A percentile compares a stretch with the other conserved stretches of the same genome.
These are phyloP conservation scores for Xiphias gladius DNA, from an alignment of 2,113 vertebrate species.

Conservation along the genomic window DNA sequence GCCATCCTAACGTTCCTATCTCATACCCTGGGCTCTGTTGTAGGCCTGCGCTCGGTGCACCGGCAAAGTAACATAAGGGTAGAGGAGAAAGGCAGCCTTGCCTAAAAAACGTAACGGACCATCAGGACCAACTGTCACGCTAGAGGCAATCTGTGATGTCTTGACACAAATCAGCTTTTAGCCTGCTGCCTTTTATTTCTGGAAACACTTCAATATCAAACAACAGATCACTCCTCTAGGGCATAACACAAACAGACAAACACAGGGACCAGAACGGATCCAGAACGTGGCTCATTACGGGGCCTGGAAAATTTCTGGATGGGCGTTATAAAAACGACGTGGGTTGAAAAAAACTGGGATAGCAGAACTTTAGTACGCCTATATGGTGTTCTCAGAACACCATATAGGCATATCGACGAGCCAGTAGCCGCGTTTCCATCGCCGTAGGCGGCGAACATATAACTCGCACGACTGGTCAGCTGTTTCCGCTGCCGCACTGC, in stretches of 20 bases:
- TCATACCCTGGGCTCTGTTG: conserved; percentile 21
- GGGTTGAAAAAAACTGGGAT: no score
- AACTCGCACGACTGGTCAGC: no score
- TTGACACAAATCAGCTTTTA: background rate
- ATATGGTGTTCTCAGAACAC: no score
- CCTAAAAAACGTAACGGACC: background rate
- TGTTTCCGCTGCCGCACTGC: no score
- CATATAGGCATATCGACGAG: no score
- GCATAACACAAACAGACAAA: background rate
- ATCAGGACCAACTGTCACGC: background rate
- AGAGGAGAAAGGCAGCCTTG: background rate
- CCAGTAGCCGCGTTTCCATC: no score
- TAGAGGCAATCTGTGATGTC: background rate
- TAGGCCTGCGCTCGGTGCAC: conserved; percentile 1
- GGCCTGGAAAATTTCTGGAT: no score
- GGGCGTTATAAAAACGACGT: no score
- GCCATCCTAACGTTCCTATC: conserved; percentile 24
- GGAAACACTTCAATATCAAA: background rate
- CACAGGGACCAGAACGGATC: background rate
- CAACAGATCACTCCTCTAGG: background rate
- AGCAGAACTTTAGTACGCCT: no score
- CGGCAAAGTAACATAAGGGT: background rate
- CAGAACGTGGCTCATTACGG: background rate
- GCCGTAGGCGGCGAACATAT: no score
- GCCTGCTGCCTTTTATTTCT: conserved; percentile 1